Evolutionary conservation across 2,888 invertebrate species (phyloP).

Genomic region (Anagyrus pseudococci): DNA sequence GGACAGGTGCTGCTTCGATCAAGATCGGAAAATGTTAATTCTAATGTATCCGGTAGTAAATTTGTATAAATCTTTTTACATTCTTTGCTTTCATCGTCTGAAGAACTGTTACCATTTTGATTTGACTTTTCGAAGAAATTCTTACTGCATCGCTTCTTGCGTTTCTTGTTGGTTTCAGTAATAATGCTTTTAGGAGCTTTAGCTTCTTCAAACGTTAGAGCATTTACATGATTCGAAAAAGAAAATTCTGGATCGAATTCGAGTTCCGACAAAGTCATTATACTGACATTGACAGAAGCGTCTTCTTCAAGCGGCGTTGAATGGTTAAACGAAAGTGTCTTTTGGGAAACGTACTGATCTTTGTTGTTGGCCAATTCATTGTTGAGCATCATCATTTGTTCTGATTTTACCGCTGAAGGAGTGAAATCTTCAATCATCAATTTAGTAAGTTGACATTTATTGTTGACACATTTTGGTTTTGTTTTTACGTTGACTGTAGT

Average conservation of each 20-base stretch:
- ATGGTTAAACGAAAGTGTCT: conserved; percentile 6
- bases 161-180: neutral
- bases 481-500: conserved; percentile 13
- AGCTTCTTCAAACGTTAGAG: neutral
- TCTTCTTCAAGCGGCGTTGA: conserved; percentile 8
- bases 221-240: neutral
- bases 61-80: too few relatives aligned
- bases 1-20: conserved; percentile 16
- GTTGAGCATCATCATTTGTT: neutral
- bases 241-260: neutral
- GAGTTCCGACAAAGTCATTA: conserved; percentile 8
- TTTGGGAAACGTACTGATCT: neutral
- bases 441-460: neutral
- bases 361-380: neutral
- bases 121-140: neutral
- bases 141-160: neutral
- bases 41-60: conserved; percentile 15
- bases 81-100: neutral
- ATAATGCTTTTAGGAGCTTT: neutral
- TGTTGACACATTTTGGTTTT: conserved; percentile 9
- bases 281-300: conserved; percentile 17
- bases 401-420: neutral
- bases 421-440: neutral
- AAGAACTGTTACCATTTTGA: neutral
- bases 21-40: conserved; percentile 33